Evolutionary conservation across 2,797 vertebrate species (phyloP).

Genomic region (Diglossa cyanea): DNA sequence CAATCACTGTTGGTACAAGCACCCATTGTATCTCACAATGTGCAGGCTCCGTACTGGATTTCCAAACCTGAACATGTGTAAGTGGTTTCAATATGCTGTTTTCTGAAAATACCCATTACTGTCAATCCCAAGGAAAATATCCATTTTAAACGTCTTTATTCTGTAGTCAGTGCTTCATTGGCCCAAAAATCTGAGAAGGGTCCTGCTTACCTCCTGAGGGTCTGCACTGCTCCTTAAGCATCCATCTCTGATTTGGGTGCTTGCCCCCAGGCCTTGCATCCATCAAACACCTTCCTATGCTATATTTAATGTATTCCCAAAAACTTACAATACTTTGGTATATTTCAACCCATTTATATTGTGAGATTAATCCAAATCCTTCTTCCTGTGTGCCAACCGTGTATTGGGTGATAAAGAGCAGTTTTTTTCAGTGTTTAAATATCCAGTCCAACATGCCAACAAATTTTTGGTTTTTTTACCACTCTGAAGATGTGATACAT

Average conservation of each 20-base stretch:
- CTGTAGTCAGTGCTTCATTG: background rate
- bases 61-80: conserved; percentile 3
- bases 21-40: conserved; percentile 27
- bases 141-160: background rate
- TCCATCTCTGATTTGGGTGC: background rate
- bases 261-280: background rate
- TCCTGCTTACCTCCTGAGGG: background rate
- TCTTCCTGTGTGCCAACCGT: fast-evolving
- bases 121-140: background rate
- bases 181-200: background rate
- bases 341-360: background rate
- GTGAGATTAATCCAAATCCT: background rate
- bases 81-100: conserved; percentile 4
- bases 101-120: conserved; percentile 27
- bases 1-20: conserved; percentile 48
- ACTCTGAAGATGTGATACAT: background rate
- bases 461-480: background rate
- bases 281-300: background rate
- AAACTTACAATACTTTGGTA: background rate
- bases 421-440: background rate
- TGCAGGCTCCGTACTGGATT: background rate
- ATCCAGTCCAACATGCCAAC: background rate
- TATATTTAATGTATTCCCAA: background rate
- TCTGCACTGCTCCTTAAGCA: background rate
- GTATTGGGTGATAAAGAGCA: background rate